Conservation (phyloP, 1,140 invertebrate species). For the Penaeus vannamei region DNA sequence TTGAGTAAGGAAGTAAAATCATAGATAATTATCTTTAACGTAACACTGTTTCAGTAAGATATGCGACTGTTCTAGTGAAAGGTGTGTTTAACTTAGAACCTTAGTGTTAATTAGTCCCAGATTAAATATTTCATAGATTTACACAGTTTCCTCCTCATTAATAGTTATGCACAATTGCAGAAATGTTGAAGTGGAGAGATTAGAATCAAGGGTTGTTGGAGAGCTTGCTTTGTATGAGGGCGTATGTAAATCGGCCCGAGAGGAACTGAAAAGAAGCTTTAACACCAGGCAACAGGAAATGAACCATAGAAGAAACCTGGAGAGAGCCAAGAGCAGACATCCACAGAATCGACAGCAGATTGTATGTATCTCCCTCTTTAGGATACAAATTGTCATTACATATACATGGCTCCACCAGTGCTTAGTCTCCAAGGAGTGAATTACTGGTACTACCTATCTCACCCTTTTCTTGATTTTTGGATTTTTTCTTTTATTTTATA, state of each 20-base stretch:
- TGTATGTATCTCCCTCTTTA: slow-evolving; percentile 24
- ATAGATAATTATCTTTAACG: too few species aligned
- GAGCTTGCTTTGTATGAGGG: slow-evolving; percentile 41
- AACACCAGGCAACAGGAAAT: slow-evolving; percentile 45
- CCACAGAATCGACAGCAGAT: slow-evolving; percentile 58
- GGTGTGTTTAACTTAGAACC: too few species aligned
- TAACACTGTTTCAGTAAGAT: too few species aligned
- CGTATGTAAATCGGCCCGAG: slow-evolving; percentile 43
- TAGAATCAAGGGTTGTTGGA: slow-evolving; percentile 43
- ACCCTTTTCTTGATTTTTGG: too few species aligned
- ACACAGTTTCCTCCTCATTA: background rate
- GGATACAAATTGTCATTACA: too few species aligned
- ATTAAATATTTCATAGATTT: background rate
- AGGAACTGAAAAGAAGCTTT: slow-evolving; percentile 44
- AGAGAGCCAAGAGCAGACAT: slow-evolving; percentile 45
- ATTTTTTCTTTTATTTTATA: too few species aligned
- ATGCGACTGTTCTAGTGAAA: too few species aligned
- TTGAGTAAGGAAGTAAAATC: too few species aligned
- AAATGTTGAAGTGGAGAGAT: slow-evolving; percentile 43
- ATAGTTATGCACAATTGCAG: background rate
- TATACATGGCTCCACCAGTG: too few species aligned
- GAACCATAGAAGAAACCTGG: slow-evolving; percentile 14
- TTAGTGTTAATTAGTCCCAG: too few species aligned
- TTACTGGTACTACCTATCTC: too few species aligned
- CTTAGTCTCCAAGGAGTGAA: too few species aligned